phyloP scores from a whole-genome alignment of 2,888 invertebrate genomes.

The Mactromeris polynyma region DNA sequence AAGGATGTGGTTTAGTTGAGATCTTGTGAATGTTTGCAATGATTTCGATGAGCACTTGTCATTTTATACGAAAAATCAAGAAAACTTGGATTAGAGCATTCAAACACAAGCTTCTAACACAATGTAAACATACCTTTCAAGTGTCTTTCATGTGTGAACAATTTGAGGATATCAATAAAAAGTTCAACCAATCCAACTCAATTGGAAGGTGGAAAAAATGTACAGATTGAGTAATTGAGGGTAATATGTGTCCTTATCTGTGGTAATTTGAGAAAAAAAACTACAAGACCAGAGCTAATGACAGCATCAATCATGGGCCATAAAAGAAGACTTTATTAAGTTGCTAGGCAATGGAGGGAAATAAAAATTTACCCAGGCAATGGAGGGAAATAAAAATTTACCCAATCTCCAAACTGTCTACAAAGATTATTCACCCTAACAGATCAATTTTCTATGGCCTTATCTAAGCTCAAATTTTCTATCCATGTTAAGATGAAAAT shows the following conservation, averaged over 20 bases:
- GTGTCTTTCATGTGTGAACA: background rate
- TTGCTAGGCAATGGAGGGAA: conserved; percentile 8
- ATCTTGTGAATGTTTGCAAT: background rate
- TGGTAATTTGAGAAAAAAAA: background rate
- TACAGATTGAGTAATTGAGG: background rate
- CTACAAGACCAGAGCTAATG: background rate
- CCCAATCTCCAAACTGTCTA: background rate
- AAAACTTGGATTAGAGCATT: background rate
- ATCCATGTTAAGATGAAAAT: background rate
- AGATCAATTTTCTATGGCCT: background rate
- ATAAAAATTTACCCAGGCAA: too few species aligned
- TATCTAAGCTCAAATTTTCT: background rate
- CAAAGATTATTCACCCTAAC: background rate
- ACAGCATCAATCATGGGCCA: background rate
- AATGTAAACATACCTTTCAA: background rate
- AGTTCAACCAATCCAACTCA: background rate
- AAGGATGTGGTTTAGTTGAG: background rate
- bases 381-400: background rate
- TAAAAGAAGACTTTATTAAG: background rate
- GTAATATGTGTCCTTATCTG: background rate
- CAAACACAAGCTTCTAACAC: background rate
- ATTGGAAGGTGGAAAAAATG: background rate
- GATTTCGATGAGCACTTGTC: background rate
- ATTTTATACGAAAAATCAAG: background rate
- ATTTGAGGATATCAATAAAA: background rate